Conservation (phyloP, 2,888 invertebrate species). For the Xiphydria camelus region DNA sequence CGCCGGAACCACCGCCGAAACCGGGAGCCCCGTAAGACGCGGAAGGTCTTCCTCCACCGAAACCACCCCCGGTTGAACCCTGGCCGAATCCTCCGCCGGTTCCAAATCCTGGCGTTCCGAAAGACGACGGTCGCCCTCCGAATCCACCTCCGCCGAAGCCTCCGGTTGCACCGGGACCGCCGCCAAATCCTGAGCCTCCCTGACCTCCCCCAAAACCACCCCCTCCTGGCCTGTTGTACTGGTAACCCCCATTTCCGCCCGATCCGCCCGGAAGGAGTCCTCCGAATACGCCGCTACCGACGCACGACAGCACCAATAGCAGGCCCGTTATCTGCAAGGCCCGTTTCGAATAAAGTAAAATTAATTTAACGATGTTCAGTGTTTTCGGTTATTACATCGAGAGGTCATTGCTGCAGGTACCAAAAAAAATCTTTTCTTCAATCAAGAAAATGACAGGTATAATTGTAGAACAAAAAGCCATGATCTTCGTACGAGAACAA, state of each 20-base stretch:
- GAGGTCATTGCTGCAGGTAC: too few species aligned
- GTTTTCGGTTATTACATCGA: too few species aligned
- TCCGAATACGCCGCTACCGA: conserved; percentile 36
- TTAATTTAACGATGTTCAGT: too few species aligned
- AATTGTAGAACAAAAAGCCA: too few species aligned
- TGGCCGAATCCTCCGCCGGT: conserved; percentile 10
- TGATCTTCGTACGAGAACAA: too few species aligned
- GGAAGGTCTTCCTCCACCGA: conserved; percentile 1
- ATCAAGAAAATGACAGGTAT: too few species aligned
- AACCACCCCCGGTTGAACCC: conserved; percentile 7
- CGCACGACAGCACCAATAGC: conserved; percentile 38
- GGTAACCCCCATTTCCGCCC: conserved; percentile 40
- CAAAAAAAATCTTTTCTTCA: too few species aligned
- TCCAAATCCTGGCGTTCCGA: conserved; percentile 30
- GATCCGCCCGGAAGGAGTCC: conserved; percentile 41
- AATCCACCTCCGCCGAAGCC: conserved; percentile 18
- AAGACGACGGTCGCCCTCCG: conserved; percentile 25
- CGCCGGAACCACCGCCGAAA: conserved; percentile 3
- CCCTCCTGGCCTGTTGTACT: conserved; percentile 46
- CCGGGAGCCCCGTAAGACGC: background rate
- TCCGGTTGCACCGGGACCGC: conserved; percentile 5
- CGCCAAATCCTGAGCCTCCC: conserved; percentile 2
- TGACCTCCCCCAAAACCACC: conserved; percentile 16
- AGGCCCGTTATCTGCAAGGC: conserved; percentile 37
- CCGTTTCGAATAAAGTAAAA: too few species aligned